Evolutionary conservation across 2,797 vertebrate genomes (phyloP).

Genomic region (Tiaroga cobitis): DNA sequence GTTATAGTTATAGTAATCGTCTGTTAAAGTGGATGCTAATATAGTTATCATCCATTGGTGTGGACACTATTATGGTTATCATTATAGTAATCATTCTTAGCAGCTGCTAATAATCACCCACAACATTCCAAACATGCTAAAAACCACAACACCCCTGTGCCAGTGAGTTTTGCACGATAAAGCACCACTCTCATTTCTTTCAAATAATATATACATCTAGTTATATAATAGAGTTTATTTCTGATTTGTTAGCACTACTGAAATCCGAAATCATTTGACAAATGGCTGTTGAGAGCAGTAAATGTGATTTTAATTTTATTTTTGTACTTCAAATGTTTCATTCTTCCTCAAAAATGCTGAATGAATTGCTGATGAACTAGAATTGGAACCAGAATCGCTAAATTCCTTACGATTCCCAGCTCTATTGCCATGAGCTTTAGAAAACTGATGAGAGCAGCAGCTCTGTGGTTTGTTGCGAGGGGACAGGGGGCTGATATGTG

Average conservation of each 20-base stretch:
- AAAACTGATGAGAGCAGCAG: neutral
- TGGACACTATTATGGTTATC: neutral
- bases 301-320: neutral
- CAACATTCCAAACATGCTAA: neutral
- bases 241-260: neutral
- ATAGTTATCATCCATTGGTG: neutral
- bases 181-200: neutral
- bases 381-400: neutral
- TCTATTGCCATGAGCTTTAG: neutral
- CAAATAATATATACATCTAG: neutral
- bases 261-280: neutral
- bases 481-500: neutral
- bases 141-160: neutral
- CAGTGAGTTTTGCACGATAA: neutral
- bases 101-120: too few relatives aligned
- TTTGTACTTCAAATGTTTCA: neutral
- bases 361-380: neutral
- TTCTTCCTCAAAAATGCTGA: neutral
- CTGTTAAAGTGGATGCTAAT: neutral
- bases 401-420: neutral
- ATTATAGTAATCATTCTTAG: neutral
- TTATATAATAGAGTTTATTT: neutral
- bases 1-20: neutral
- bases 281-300: neutral
- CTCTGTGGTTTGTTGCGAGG: neutral